Conservation (phyloP, 2,113 vertebrate genomes). For the Acanthochromis polyacanthus region DNA sequence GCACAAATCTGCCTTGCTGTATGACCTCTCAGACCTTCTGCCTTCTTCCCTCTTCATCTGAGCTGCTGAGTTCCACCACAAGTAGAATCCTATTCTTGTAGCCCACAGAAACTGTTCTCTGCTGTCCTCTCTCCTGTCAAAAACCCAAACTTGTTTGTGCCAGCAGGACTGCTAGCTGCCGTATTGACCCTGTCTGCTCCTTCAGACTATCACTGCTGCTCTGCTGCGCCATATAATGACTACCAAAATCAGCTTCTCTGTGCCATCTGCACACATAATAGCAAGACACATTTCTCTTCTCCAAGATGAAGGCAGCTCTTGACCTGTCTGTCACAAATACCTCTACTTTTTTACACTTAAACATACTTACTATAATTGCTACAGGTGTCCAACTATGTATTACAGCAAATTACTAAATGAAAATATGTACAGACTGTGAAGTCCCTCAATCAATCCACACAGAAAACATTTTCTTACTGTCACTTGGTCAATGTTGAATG, state of each 20-base stretch:
- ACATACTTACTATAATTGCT: neutral
- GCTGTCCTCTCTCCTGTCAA: conserved; percentile 1
- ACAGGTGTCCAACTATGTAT: too few species aligned
- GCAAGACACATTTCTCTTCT: neutral
- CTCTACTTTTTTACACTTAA: neutral
- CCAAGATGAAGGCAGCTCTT: neutral
- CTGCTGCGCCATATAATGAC: conserved; percentile 5
- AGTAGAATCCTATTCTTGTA: conserved; percentile 23
- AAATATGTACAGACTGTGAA: too few species aligned
- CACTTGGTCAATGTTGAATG: too few species aligned
- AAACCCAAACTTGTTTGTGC: conserved; percentile 12
- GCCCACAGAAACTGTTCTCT: neutral
- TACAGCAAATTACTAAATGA: neutral
- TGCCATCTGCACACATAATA: conserved; percentile 4
- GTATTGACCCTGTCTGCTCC: conserved; percentile 20
- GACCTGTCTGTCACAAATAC: conserved; percentile 2
- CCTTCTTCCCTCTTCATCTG: neutral
- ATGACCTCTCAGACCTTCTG: conserved; percentile 12
- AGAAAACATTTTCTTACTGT: too few species aligned
- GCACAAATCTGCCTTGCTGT: neutral
- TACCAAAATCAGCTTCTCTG: conserved; percentile 24
- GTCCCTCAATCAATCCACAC: too few species aligned
- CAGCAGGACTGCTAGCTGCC: conserved; percentile 46
- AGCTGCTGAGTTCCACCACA: conserved; percentile 7
- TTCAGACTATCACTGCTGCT: conserved; percentile 22